These are phyloP conservation scores for Sesia bembeciformis DNA, from an alignment of 2,888 invertebrate genomes.

Conservation along the genomic window DNA sequence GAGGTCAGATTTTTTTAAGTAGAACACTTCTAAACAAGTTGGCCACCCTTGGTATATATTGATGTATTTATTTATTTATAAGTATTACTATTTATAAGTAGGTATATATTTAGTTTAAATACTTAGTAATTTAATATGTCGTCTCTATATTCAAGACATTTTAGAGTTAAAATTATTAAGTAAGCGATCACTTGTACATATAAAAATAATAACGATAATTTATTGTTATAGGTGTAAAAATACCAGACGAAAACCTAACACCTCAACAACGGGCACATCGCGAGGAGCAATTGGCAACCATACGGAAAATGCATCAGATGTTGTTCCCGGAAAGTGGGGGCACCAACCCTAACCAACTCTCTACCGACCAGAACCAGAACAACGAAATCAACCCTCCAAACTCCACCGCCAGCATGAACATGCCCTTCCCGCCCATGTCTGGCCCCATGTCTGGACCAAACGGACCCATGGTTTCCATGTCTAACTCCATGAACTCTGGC, in stretches of 20 bases:
- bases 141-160: no score
- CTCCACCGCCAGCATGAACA: conserved; percentile 53
- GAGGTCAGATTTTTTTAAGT: no score
- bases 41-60: no score
- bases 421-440: conserved; percentile 58
- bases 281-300: conserved; percentile 92
- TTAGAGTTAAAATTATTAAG: no score
- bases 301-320: conserved; percentile 94
- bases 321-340: conserved; percentile 86
- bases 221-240: conserved; percentile 80
- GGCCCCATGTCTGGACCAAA: conserved; percentile 61
- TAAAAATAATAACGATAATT: neutral
- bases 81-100: no score
- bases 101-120: no score
- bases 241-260: conserved; percentile 96
- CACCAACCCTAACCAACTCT: conserved; percentile 39
- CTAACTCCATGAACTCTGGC: conserved; percentile 57
- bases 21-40: no score
- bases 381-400: conserved; percentile 56
- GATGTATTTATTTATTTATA: no score
- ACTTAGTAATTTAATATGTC: no score
- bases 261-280: conserved; percentile 96
- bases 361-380: conserved; percentile 41
- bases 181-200: no score
- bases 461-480: conserved; percentile 65